Base-by-base conservation (phyloP, 2,113 vertebrate genomes). In the Tinamus guttatus region DNA sequence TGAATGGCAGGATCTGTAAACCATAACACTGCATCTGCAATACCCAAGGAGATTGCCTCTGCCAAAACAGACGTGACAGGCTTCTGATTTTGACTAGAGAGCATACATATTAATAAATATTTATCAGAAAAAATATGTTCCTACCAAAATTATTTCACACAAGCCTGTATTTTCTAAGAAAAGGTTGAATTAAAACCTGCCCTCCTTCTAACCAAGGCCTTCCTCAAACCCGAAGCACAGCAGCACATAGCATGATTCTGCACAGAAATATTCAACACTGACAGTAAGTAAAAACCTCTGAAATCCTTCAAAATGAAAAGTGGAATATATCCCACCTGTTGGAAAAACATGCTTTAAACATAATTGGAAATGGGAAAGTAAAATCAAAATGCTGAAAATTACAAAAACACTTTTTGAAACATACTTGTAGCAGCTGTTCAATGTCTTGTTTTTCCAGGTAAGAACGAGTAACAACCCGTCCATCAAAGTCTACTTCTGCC, bases 371-470 rank as follows among this genome's bases (percentile, higher is more conserved):
- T 63, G 28, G 32, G 54, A 67, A 87, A 96, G 51, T 69, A 56
- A 56, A 34, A 89, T 90, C 56, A 86, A 16, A 17, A 87, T 20
- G 43, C 2, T 43, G 8, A 9, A 73, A 28, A 14, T 73, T 71
- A 91, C 13, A 65, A 56, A 78, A 30, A 18, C 2, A 11, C 25
- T 75, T 81, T 38, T 88, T 32, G 60, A 63, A 69, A 98, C 99
- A 81, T 98, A 99, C 99, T 75, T 98, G 98, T 63, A 99, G 98
- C 91, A 99, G 98, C 97, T 99, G 99, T 87, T 99, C 99, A 90
- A 99, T 99, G 97, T 99, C 99, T 98, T 99, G 99, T 97, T 99
- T 99, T 96, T 99, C 99, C 98, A 99, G 98, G 98, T 99, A 99
- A 38, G 98, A 99, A 70, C 99, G 98, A 28, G 99, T 99, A 96